Percentiles rank a stretch among this genome's conserved stretches.
These are phyloP conservation scores for Melipona quadrifasciata DNA, from an alignment of 1,140 invertebrate genomes.

Conservation along the genomic window DNA sequence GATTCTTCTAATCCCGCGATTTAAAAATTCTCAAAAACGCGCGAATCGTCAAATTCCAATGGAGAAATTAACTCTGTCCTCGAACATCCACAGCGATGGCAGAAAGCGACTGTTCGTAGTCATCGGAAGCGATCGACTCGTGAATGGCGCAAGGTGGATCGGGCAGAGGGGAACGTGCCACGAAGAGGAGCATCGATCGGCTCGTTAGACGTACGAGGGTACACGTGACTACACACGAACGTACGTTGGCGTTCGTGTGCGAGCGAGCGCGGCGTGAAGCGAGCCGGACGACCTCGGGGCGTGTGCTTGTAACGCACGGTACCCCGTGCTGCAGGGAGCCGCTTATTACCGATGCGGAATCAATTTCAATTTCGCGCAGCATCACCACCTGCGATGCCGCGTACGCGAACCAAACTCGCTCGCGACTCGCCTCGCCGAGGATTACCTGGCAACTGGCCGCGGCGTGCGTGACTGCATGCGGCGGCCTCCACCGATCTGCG, in stretches of 20 bases:
- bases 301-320: slow-evolving; percentile 51
- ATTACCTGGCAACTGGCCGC: slow-evolving; percentile 54
- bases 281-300: slow-evolving; percentile 54
- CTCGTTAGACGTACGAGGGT: slow-evolving; percentile 46
- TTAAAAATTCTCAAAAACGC: too few relatives aligned
- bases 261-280: slow-evolving; percentile 24
- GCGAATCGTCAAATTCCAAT: too few relatives aligned
- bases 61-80: too few relatives aligned
- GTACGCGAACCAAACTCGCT: slow-evolving; percentile 36
- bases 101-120: background rate
- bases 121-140: slow-evolving; percentile 7
- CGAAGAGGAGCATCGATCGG: slow-evolving; percentile 45
- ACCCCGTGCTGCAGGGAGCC: slow-evolving; percentile 57
- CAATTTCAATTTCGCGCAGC: slow-evolving; percentile 71
- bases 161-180: slow-evolving; percentile 8
- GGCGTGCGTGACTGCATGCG: slow-evolving; percentile 20
- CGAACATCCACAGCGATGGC: too few relatives aligned
- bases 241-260: background rate
- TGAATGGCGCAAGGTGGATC: slow-evolving; percentile 30
- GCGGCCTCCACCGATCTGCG: slow-evolving; percentile 17
- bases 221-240: slow-evolving; percentile 34
- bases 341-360: slow-evolving; percentile 72
- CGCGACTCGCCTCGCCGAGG: slow-evolving; percentile 45
- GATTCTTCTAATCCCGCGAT: background rate
- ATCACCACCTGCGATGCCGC: slow-evolving; percentile 66